A percentile compares a stretch with the other conserved stretches of the same genome.
Conservation (phyloP, 2,888 invertebrate species). For the Nymphalis c-album region DNA sequence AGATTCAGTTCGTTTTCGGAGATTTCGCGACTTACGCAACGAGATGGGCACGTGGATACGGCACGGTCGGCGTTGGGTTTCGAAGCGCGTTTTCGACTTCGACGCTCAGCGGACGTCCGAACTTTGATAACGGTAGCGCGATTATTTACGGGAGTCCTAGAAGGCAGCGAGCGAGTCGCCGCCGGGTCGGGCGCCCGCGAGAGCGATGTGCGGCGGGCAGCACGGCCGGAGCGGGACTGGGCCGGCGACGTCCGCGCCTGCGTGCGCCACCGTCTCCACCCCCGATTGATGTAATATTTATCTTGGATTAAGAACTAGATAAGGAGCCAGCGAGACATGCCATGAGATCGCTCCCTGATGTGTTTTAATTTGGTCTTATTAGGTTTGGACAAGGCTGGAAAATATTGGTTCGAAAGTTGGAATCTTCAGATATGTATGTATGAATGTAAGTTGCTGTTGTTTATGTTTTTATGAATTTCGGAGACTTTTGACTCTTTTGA, state of each 20-base stretch:
- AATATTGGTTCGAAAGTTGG: background rate
- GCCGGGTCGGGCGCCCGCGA: conserved; percentile 66
- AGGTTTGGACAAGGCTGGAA: background rate
- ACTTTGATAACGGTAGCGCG: conserved; percentile 37
- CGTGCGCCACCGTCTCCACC: conserved; percentile 55
- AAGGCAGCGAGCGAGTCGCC: conserved; percentile 68
- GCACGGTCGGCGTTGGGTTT: conserved; percentile 32
- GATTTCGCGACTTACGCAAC: conserved; percentile 73
- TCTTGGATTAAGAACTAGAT: conserved; percentile 79
- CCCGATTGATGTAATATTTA: conserved; percentile 81
- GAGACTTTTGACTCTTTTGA: conserved; percentile 50
- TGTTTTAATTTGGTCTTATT: conserved; percentile 28
- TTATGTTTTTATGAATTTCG: conserved; percentile 20
- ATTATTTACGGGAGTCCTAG: conserved; percentile 48
- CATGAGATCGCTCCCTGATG: conserved; percentile 44
- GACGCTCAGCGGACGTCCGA: conserved; percentile 33
- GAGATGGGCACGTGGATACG: conserved; percentile 61
- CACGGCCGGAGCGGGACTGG: conserved; percentile 78
- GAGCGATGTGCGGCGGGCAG: conserved; percentile 68
- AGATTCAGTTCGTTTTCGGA: conserved; percentile 62
- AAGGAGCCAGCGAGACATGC: conserved; percentile 60
- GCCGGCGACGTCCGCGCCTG: conserved; percentile 52
- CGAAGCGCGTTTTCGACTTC: conserved; percentile 28
- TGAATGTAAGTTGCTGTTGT: background rate
- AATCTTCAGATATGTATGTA: background rate